These are phyloP conservation scores for Cyprinodon tularosa DNA, from an alignment of 2,113 vertebrate species.

Conservation along the genomic window DNA sequence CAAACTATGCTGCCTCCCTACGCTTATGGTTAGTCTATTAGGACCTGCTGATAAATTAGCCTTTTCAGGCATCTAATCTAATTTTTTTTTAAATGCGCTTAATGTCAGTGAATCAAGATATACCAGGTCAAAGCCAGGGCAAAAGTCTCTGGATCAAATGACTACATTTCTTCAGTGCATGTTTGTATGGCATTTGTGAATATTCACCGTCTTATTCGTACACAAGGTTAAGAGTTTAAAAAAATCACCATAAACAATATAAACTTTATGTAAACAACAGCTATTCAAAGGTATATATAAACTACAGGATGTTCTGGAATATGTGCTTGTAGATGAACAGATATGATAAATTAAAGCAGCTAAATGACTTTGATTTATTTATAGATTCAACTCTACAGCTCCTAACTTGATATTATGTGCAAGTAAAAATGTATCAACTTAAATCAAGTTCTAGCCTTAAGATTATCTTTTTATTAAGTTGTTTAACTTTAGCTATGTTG, in stretches of 20 bases:
- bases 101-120: background rate
- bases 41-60: constrained; percentile 13
- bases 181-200: constrained; percentile 47
- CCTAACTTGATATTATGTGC: no score
- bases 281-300: background rate
- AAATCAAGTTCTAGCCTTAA: no score
- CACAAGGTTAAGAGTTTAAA: background rate
- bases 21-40: constrained; percentile 12
- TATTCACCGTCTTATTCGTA: background rate
- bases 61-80: background rate
- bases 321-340: background rate
- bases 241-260: background rate
- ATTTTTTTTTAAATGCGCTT: background rate
- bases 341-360: background rate
- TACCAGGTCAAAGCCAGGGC: constrained; percentile 25
- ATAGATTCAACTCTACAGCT: no score
- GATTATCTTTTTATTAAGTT: no score
- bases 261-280: background rate
- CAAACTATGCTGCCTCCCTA: constrained; percentile 1
- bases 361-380: background rate
- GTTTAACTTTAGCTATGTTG: no score
- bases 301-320: background rate
- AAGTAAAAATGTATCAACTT: no score
- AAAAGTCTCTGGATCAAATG: constrained; percentile 27
- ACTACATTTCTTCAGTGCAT: constrained; percentile 7